Evolutionary conservation across 2,888 invertebrate genomes (phyloP).

Genomic region (Therioaphis trifolii): DNA sequence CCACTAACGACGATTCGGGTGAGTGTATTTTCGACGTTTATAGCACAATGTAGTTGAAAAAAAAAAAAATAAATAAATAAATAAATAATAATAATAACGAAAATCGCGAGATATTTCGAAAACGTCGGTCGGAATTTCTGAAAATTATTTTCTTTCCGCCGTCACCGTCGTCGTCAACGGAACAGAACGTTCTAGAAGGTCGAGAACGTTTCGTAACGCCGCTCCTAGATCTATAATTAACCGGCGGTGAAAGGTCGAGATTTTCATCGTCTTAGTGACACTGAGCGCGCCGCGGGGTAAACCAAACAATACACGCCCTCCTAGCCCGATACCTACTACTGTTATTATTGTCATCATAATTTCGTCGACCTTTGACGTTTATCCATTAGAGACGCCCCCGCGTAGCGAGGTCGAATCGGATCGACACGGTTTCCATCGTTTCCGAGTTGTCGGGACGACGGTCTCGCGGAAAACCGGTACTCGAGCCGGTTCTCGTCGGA

Average conservation of each 20-base stretch:
- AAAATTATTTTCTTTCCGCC: not conserved
- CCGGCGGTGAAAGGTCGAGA: not conserved
- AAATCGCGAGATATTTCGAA: not conserved
- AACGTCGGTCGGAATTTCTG: no score
- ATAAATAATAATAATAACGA: no score
- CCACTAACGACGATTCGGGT: not conserved
- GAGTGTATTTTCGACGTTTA: no score
- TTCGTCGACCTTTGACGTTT: not conserved
- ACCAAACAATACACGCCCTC: not conserved
- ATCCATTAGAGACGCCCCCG: not conserved
- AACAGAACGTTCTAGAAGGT: conserved; percentile 28
- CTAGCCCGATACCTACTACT: not conserved
- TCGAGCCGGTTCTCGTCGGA: no score
- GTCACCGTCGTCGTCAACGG: not conserved
- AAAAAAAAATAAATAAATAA: no score
- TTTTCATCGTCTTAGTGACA: not conserved
- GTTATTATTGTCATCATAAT: not conserved
- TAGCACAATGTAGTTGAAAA: no score
- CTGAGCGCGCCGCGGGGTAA: not conserved
- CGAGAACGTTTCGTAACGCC: conserved; percentile 9
- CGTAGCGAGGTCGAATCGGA: not conserved
- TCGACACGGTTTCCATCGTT: not conserved
- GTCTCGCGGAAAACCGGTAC: no score
- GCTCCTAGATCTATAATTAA: not conserved
- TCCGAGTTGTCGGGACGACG: no score